phyloP scores from a whole-genome alignment of 1,140 invertebrate genomes.

The Latrodectus geometricus region DNA sequence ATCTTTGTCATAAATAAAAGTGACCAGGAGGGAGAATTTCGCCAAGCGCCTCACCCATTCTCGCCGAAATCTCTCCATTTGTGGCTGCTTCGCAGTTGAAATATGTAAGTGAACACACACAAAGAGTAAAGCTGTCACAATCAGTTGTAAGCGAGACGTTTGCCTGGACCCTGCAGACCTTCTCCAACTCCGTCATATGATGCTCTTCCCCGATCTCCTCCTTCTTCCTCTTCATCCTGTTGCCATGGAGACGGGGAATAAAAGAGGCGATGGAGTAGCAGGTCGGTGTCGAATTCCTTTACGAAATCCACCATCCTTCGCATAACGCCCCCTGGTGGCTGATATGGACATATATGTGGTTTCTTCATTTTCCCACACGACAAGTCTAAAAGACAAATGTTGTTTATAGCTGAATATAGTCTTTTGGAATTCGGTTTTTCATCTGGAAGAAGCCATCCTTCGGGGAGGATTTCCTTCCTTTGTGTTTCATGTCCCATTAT shows the following conservation, averaged over 20 bases:
- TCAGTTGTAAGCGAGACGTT: slow-evolving; percentile 34
- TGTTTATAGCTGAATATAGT: too few species aligned
- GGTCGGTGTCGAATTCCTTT: slow-evolving; percentile 42
- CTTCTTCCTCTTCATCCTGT: background rate
- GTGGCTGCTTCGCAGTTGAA: background rate
- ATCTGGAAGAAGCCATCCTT: too few species aligned
- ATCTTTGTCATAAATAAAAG: background rate
- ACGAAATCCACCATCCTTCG: background rate
- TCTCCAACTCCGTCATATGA: background rate
- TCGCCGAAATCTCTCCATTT: background rate
- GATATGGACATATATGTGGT: background rate
- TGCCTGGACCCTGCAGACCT: background rate
- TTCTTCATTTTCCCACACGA: slow-evolving; percentile 7
- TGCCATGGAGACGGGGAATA: slow-evolving; percentile 20
- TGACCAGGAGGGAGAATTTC: background rate
- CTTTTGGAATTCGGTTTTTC: too few species aligned
- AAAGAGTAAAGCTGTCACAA: slow-evolving; percentile 26
- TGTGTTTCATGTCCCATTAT: too few species aligned
- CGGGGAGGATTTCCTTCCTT: too few species aligned
- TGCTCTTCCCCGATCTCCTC: background rate
- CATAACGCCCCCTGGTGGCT: background rate
- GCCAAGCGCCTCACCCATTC: background rate
- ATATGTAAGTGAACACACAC: background rate
- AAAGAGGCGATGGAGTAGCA: slow-evolving; percentile 34
- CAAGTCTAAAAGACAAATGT: too few species aligned